Percentiles rank a stretch among this genome's conserved stretches.
These are phyloP conservation scores for Zelleria hepariella DNA, from an alignment of 2,888 invertebrate species.

Conservation along the genomic window DNA sequence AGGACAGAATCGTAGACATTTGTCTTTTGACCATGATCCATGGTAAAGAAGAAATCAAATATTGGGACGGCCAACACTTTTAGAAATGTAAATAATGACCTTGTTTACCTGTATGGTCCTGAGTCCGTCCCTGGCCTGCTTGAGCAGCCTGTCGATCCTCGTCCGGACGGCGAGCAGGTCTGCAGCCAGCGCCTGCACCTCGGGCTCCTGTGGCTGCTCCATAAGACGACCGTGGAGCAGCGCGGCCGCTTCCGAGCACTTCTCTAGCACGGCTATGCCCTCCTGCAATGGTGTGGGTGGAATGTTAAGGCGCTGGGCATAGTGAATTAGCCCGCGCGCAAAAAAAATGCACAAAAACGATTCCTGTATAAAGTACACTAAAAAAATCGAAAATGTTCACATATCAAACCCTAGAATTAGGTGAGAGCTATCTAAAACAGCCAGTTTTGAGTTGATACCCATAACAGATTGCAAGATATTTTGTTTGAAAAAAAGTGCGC, in stretches of 20 bases:
- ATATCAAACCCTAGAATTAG: too few species aligned
- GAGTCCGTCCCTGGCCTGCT: conserved; percentile 79
- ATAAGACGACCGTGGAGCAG: conserved; percentile 75
- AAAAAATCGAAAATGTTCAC: too few species aligned
- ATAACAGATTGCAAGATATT: too few species aligned
- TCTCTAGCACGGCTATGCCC: conserved; percentile 77
- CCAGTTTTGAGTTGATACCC: too few species aligned
- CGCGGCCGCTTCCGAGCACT: conserved; percentile 77
- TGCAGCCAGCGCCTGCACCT: conserved; percentile 70
- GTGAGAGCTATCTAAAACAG: too few species aligned
- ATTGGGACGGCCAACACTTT: too few species aligned
- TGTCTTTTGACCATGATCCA: too few species aligned
- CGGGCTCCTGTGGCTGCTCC: conserved; percentile 76
- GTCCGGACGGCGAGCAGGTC: conserved; percentile 74
- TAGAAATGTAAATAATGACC: conserved; percentile 25
- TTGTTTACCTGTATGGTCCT: conserved; percentile 66
- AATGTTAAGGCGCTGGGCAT: neutral
- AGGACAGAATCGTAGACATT: too few species aligned
- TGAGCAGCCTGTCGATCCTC: conserved; percentile 75
- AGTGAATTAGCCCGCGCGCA: neutral
- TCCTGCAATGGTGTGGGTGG: conserved; percentile 67
- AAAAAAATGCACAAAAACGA: too few species aligned
- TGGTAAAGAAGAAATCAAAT: too few species aligned
- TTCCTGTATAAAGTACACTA: too few species aligned
- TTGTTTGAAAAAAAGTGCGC: too few species aligned